Conservation (phyloP, 2,113 vertebrate genomes). For the Ranitomeya imitator region DNA sequence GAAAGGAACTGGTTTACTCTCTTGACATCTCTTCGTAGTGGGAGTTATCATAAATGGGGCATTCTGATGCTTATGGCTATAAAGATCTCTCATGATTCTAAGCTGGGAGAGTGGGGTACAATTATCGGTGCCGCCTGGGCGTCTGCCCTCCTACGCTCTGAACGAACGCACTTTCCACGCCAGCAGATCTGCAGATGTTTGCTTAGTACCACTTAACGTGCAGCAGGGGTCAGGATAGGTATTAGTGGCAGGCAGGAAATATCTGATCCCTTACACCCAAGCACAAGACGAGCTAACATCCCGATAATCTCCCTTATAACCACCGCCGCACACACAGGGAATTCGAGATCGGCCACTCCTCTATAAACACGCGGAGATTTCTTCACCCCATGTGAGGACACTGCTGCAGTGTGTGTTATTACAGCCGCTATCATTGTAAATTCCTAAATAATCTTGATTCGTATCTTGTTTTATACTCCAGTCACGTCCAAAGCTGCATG, state of each 20-base stretch:
- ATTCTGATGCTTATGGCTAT: too few relatives aligned
- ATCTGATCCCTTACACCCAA: neutral
- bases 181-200: constrained; percentile 28
- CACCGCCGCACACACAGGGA: neutral
- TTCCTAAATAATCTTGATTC: neutral
- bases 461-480: neutral
- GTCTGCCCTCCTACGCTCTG: neutral
- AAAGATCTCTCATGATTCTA: too few relatives aligned
- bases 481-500: neutral
- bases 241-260: constrained; percentile 24
- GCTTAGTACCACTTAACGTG: constrained; percentile 5
- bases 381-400: neutral
- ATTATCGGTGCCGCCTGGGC: neutral
- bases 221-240: constrained; percentile 16
- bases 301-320: constrained; percentile 42
- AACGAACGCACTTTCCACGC: too few relatives aligned
- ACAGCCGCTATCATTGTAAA: neutral
- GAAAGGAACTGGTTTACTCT: too few relatives aligned
- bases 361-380: neutral
- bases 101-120: neutral
- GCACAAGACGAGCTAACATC: constrained; percentile 17
- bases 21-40: too few relatives aligned
- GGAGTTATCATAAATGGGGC: too few relatives aligned
- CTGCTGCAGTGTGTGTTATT: neutral
- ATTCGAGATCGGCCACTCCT: neutral